Conservation (phyloP, 2,888 invertebrate species). For the Pollenia angustigena region DNA sequence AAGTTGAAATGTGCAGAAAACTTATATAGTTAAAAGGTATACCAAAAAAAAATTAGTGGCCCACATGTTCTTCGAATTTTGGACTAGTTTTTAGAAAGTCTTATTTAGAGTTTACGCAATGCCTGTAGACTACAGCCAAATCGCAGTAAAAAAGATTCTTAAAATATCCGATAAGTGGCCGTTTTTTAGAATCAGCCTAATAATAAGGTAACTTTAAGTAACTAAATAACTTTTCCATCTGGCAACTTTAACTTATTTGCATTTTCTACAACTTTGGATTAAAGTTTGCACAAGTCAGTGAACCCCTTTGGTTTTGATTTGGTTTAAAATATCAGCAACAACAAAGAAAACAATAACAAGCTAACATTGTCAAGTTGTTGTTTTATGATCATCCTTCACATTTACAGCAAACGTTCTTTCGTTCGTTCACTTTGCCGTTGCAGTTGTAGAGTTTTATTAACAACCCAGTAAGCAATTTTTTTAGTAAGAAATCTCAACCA, state of each 20-base stretch:
- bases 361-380: constrained; percentile 53
- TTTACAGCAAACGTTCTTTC: constrained; percentile 28
- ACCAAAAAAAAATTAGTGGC: no score
- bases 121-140: no score
- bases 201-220: no score
- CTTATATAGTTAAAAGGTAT: no score
- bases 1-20: no score
- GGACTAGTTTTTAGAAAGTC: no score
- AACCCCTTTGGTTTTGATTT: constrained; percentile 52
- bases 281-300: constrained; percentile 47
- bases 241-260: constrained; percentile 11
- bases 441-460: neutral
- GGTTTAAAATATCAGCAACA: constrained; percentile 22
- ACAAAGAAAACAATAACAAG: constrained; percentile 23
- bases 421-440: constrained; percentile 15
- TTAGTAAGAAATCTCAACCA: constrained; percentile 1
- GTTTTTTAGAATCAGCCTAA: no score
- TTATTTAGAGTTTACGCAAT: no score
- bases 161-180: no score
- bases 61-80: no score
- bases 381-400: constrained; percentile 59
- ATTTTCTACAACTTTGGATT: neutral
- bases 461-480: neutral
- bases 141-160: no score
- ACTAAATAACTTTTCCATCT: neutral